phyloP scores from a whole-genome alignment of 2,797 vertebrate genomes.

The Epinephelus malabaricus region DNA sequence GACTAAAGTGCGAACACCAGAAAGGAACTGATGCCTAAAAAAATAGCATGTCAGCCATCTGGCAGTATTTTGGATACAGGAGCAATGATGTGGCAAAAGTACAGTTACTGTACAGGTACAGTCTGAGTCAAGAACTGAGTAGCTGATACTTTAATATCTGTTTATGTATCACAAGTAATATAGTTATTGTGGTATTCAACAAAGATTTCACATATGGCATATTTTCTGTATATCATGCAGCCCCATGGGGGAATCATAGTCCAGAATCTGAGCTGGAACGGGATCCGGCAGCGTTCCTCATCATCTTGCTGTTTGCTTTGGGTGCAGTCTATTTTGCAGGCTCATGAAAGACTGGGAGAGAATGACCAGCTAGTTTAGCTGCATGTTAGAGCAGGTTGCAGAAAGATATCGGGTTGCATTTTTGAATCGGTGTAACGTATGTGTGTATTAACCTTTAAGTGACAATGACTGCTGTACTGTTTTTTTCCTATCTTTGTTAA shows the following conservation, averaged over 20 bases:
- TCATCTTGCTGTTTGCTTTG: constrained; percentile 2
- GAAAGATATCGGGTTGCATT: background rate
- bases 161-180: too few species aligned
- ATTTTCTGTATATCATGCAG: too few species aligned
- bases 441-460: background rate
- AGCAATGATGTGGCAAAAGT: too few species aligned
- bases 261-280: constrained; percentile 3
- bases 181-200: too few species aligned
- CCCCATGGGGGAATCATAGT: background rate
- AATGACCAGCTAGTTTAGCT: background rate
- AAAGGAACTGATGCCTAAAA: too few species aligned
- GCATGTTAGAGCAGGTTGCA: constrained; percentile 3
- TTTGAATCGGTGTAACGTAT: background rate
- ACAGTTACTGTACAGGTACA: too few species aligned
- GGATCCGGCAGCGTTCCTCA: background rate
- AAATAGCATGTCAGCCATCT: too few species aligned
- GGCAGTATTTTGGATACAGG: too few species aligned
- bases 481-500: constrained; percentile 1
- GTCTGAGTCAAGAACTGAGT: too few species aligned
- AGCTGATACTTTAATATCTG: too few species aligned
- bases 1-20: too few species aligned
- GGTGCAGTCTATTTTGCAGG: constrained; percentile 7
- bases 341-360: constrained; percentile 7
- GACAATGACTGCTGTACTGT: background rate
- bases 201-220: too few species aligned